Conservation (phyloP, 2,797 vertebrate genomes). For the Chelon labrosus region DNA sequence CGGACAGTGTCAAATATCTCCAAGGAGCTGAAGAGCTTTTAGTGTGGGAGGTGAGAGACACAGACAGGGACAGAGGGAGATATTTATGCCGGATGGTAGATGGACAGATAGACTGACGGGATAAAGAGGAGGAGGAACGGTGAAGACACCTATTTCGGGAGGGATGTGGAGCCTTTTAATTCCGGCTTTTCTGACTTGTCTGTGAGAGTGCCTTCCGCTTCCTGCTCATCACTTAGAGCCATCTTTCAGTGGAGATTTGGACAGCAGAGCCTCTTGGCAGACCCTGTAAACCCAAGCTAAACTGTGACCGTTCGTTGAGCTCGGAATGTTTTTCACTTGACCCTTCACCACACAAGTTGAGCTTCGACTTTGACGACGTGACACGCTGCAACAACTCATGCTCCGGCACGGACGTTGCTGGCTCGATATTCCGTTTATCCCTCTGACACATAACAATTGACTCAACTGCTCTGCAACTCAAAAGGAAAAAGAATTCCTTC, state of each 20-base stretch:
- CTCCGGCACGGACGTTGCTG: not conserved
- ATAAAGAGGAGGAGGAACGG: not conserved
- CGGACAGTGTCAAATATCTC: slow-evolving; percentile 36
- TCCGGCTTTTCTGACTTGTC: slow-evolving; percentile 46
- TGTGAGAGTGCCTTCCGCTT: slow-evolving; percentile 26
- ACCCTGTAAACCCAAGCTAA: slow-evolving; percentile 40
- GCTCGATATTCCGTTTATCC: not conserved
- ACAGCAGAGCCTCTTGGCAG: slow-evolving; percentile 41
- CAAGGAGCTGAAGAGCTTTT: slow-evolving; percentile 25
- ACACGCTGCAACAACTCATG: not conserved
- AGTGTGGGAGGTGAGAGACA: not conserved
- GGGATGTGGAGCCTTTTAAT: slow-evolving; percentile 47
- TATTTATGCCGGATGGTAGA: not conserved
- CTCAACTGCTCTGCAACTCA: not conserved
- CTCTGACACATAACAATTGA: not conserved
- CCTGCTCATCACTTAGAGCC: slow-evolving; percentile 54
- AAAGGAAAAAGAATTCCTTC: not conserved
- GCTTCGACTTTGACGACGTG: slow-evolving; percentile 10
- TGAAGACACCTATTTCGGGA: slow-evolving; percentile 32
- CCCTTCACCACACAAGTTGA: slow-evolving; percentile 21
- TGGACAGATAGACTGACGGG: slow-evolving; percentile 11
- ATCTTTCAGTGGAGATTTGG: slow-evolving; percentile 56
- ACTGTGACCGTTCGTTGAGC: not conserved
- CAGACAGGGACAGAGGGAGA: not conserved
- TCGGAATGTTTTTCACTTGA: slow-evolving; percentile 35